A percentile compares a stretch with the other conserved stretches of the same genome.
These are phyloP conservation scores for Sitta carolinensis DNA, from an alignment of 2,797 vertebrate species.

Conservation along the genomic window DNA sequence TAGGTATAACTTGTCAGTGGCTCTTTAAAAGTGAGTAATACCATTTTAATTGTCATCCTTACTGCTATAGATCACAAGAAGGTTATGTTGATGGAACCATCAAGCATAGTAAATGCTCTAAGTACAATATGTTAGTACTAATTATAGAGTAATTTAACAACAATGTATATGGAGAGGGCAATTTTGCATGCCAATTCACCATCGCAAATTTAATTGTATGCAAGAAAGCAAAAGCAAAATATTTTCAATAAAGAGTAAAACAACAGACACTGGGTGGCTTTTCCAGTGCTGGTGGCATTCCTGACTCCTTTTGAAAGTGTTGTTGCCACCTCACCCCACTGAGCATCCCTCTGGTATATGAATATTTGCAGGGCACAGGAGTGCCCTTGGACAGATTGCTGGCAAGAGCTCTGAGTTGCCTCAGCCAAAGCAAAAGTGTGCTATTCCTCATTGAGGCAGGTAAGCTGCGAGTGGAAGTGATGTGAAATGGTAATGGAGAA, in stretches of 20 bases:
- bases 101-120: slow-evolving; percentile 32
- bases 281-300: neutral
- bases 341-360: neutral
- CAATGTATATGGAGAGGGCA: slow-evolving; percentile 5
- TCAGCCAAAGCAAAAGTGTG: neutral
- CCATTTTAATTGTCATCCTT: slow-evolving; percentile 28
- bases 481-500: neutral
- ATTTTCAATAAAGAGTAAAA: neutral
- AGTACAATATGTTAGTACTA: slow-evolving; percentile 51
- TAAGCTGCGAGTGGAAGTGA: neutral
- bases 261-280: neutral
- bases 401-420: neutral
- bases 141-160: slow-evolving; percentile 54
- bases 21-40: slow-evolving; percentile 45
- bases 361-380: neutral
- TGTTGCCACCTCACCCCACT: neutral
- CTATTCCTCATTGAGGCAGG: neutral
- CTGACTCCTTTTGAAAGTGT: neutral
- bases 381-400: neutral
- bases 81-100: slow-evolving; percentile 35
- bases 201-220: slow-evolving; percentile 1
- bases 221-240: slow-evolving; percentile 12
- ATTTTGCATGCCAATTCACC: slow-evolving; percentile 37
- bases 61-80: slow-evolving; percentile 44
- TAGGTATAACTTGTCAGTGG: neutral